phyloP scores from a whole-genome alignment of 2,888 invertebrate genomes.

The Allacma fusca region DNA sequence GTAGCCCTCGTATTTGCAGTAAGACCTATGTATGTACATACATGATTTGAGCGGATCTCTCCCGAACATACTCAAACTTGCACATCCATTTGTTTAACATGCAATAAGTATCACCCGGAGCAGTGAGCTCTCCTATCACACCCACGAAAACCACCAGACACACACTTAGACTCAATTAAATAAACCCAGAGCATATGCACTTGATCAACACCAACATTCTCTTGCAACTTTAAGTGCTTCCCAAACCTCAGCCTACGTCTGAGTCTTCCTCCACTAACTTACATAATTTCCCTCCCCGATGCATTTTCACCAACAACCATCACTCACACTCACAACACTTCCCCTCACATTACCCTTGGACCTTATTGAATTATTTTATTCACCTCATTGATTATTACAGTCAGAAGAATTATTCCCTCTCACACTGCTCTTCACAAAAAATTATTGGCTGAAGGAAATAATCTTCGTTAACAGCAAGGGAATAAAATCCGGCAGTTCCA shows the following conservation, averaged over 20 bases:
- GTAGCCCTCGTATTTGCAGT: no score
- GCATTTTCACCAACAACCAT: background rate
- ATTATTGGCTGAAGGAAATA: no score
- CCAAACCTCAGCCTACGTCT: background rate
- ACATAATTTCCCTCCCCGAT: background rate
- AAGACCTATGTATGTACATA: background rate
- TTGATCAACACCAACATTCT: conserved; percentile 1
- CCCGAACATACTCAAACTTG: background rate
- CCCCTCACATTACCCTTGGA: background rate
- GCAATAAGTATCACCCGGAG: background rate
- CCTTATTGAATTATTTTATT: background rate
- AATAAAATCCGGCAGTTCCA: no score
- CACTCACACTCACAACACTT: background rate
- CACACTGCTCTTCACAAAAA: no score
- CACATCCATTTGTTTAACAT: background rate
- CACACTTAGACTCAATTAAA: conserved; percentile 12
- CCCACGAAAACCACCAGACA: conserved; percentile 11
- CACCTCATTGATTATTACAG: background rate
- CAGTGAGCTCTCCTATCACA: background rate
- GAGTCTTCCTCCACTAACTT: background rate
- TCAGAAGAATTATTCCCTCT: no score
- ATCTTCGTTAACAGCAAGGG: no score
- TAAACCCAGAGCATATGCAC: background rate
- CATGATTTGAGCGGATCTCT: no score
- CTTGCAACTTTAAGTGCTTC: background rate